A percentile compares a stretch with the other conserved stretches of the same genome.
Conservation (phyloP, 2,113 vertebrate genomes). For the Delphinus delphis region DNA sequence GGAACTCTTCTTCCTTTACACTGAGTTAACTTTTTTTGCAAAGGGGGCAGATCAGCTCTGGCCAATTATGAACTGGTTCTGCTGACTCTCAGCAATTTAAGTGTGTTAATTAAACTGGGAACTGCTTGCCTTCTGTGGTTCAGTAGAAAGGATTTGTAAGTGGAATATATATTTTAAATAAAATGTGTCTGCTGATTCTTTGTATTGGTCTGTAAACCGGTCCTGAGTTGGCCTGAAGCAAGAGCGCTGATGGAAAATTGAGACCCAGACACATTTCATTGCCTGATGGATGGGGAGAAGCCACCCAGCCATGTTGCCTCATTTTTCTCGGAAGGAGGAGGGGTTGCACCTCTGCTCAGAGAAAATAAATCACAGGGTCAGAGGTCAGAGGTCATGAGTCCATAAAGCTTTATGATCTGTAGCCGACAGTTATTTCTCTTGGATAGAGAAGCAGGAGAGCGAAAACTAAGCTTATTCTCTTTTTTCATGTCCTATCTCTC, state of each 20-base stretch:
- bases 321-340: conserved; percentile 9
- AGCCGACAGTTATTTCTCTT: conserved; percentile 25
- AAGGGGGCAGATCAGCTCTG: background rate
- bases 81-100: conserved; percentile 20
- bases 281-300: background rate
- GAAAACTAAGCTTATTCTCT: background rate
- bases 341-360: background rate
- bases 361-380: conserved; percentile 27
- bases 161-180: background rate
- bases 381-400: conserved; percentile 30
- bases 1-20: conserved; percentile 48
- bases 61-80: conserved; percentile 19
- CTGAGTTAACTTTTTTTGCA: background rate
- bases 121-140: background rate
- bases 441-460: background rate
- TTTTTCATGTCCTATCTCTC: background rate
- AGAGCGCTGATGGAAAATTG: background rate
- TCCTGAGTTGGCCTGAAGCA: background rate
- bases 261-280: background rate
- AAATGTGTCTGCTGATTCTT: background rate
- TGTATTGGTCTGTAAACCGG: background rate
- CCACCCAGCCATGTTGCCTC: background rate
- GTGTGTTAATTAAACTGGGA: conserved; percentile 46
- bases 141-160: conserved; percentile 20
- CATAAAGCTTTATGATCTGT: conserved; percentile 17